phyloP scores from a whole-genome alignment of 2,797 vertebrate species.

The Siniperca scherzeri region DNA sequence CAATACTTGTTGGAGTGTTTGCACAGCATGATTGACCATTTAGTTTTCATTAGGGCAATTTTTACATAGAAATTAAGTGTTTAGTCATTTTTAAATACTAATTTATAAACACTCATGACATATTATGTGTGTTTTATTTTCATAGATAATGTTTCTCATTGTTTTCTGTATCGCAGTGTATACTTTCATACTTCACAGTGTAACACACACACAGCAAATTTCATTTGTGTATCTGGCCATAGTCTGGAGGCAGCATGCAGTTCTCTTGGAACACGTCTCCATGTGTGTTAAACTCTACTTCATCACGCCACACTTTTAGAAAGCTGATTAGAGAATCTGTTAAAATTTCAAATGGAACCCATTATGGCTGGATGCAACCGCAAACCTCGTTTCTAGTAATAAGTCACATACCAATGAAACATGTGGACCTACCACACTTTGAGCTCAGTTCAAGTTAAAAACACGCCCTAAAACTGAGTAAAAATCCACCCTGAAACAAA shows the following conservation, averaged over 20 bases:
- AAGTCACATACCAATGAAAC: slow-evolving; percentile 60
- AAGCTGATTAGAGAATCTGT: slow-evolving; percentile 47
- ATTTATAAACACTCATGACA: background rate
- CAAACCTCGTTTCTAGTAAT: slow-evolving; percentile 58
- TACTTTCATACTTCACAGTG: background rate
- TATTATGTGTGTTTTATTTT: background rate
- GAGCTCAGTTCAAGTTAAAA: slow-evolving; percentile 11
- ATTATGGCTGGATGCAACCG: slow-evolving; percentile 52
- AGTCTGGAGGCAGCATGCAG: slow-evolving; percentile 25
- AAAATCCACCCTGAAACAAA: background rate
- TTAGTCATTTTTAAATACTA: background rate
- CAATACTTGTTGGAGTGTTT: no score
- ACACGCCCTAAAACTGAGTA: background rate
- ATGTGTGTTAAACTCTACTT: slow-evolving; percentile 28
- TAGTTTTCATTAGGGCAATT: background rate
- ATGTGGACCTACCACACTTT: slow-evolving; percentile 53
- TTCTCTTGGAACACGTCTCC: slow-evolving; percentile 8
- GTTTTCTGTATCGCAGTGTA: background rate
- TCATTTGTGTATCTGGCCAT: background rate
- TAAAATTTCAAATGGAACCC: slow-evolving; percentile 62
- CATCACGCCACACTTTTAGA: slow-evolving; percentile 38
- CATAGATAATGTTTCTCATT: background rate
- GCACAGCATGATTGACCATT: background rate
- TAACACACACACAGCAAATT: no score
- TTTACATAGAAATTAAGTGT: background rate